Conservation (phyloP, 1,140 invertebrate genomes). For the Bilobella aurantiaca region DNA sequence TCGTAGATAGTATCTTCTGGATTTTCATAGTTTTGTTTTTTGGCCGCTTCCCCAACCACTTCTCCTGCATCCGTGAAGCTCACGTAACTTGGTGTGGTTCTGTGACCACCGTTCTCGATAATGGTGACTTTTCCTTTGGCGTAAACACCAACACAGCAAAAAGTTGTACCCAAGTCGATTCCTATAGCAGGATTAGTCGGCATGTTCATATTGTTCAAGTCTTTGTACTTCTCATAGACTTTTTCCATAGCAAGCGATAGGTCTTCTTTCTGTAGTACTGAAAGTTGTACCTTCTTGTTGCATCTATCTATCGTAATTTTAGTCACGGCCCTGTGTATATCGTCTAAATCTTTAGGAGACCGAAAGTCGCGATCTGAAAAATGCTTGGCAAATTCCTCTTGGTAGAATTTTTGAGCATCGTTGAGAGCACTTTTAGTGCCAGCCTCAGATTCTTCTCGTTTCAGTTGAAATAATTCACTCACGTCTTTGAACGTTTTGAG, state of each 20-base stretch:
- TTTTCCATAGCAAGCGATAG: neutral
- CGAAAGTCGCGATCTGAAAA: conserved; percentile 4
- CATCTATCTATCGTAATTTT: neutral
- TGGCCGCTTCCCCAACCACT: conserved; percentile 70
- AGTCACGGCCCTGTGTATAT: neutral
- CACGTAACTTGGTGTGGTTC: conserved; percentile 80
- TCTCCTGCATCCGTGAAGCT: conserved; percentile 81
- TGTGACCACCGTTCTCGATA: conserved; percentile 81
- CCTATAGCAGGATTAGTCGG: conserved; percentile 35
- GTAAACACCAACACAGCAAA: conserved; percentile 81
- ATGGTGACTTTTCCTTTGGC: conserved; percentile 55
- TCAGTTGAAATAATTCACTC: conserved; percentile 8
- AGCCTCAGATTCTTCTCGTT: neutral
- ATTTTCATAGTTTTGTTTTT: neutral
- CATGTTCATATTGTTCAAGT: neutral
- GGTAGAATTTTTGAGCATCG: neutral
- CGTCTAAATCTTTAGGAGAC: neutral
- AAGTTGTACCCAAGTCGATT: conserved; percentile 60
- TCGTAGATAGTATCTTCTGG: conserved; percentile 34
- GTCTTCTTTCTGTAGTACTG: neutral
- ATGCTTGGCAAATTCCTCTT: conserved; percentile 11
- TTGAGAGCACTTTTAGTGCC: neutral
- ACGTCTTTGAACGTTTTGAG: neutral
- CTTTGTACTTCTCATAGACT: neutral
- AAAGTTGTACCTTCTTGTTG: neutral